phyloP scores from a whole-genome alignment of 2,888 invertebrate species.

The Lymantria dispar region DNA sequence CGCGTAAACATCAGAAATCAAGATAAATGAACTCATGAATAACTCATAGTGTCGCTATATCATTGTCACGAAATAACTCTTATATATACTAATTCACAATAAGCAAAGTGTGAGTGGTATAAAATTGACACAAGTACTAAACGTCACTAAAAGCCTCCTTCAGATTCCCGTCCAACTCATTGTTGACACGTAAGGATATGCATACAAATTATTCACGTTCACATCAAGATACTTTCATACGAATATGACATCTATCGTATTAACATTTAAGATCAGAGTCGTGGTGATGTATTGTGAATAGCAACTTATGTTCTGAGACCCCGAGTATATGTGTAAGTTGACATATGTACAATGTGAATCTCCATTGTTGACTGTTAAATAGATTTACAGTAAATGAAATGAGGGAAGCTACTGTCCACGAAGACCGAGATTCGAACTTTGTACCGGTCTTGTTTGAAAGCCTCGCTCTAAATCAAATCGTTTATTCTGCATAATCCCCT shows the following conservation, averaged over 20 bases:
- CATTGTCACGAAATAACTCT: background rate
- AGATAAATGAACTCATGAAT: no score
- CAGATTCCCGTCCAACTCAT: slow-evolving; percentile 40
- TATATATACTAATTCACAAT: slow-evolving; percentile 25
- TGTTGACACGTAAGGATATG: slow-evolving; percentile 42
- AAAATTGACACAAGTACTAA: slow-evolving; percentile 43
- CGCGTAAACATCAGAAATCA: no score
- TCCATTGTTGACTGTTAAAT: slow-evolving; percentile 29
- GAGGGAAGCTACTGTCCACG: background rate
- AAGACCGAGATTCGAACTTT: no score
- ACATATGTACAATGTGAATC: slow-evolving; percentile 40
- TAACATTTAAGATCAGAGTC: background rate
- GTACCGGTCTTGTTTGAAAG: no score
- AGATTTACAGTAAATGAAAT: slow-evolving; percentile 13
- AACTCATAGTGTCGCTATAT: no score
- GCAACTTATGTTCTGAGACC: slow-evolving; percentile 23
- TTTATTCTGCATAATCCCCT: no score
- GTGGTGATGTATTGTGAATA: background rate
- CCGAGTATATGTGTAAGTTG: slow-evolving; percentile 37
- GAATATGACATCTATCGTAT: slow-evolving; percentile 13
- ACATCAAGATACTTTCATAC: slow-evolving; percentile 2
- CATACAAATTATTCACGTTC: slow-evolving; percentile 45
- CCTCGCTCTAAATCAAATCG: no score
- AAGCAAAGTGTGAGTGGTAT: slow-evolving; percentile 36
- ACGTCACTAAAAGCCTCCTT: slow-evolving; percentile 39